These are phyloP conservation scores for Murina feae DNA, from an alignment of 2,113 vertebrate genomes.

Conservation along the genomic window DNA sequence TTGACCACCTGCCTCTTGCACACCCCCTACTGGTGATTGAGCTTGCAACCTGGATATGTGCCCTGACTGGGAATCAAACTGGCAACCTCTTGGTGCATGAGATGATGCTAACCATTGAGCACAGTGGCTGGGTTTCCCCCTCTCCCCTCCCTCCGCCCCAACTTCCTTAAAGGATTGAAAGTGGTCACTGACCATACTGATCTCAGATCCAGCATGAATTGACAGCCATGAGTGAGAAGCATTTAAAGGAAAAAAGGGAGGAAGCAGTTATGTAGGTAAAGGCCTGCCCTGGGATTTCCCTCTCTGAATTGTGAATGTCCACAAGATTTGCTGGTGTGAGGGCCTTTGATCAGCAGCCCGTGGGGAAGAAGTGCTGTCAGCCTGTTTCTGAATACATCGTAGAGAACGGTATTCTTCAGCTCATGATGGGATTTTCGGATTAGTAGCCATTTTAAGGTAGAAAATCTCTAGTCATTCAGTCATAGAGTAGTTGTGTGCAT, in stretches of 20 bases:
- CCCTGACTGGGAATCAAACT: no score
- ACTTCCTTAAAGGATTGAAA: not conserved
- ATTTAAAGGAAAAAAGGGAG: not conserved
- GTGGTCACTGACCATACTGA: not conserved
- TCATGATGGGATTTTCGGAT: not conserved
- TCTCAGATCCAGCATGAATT: not conserved
- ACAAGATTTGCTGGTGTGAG: no score
- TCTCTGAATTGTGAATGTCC: not conserved
- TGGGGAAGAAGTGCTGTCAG: not conserved
- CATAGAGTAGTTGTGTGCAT: rapidly evolving
- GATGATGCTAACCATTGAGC: no score
- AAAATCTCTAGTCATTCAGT: not conserved
- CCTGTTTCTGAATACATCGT: not conserved
- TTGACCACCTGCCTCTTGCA: no score
- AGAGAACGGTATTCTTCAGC: not conserved
- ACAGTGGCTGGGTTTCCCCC: no score
- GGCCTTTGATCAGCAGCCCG: not conserved
- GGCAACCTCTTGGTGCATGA: no score
- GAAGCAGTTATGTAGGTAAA: not conserved
- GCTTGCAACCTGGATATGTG: no score
- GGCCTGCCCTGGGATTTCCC: not conserved
- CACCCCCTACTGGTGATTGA: no score
- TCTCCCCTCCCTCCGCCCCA: no score
- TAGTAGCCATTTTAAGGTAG: not conserved
- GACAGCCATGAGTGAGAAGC: not conserved